Evolutionary conservation across 2,113 vertebrate species (phyloP).

Genomic region (Notarius lentiginosus): DNA sequence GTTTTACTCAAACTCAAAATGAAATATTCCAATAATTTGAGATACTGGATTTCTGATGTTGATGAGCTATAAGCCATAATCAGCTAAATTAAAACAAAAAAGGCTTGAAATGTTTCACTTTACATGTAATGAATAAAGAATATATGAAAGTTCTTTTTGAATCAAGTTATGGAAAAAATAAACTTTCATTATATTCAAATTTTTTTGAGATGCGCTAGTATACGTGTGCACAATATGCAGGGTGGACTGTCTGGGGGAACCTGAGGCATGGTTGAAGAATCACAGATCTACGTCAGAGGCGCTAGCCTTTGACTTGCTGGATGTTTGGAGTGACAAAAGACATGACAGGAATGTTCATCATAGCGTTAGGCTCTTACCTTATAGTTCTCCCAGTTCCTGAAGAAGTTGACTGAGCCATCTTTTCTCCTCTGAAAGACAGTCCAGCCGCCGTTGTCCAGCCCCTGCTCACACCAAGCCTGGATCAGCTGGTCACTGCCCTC

Average conservation of each 20-base stretch:
- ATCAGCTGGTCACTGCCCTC: conserved; percentile 79
- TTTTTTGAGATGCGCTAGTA: too few relatives aligned
- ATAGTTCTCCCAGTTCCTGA: conserved; percentile 98
- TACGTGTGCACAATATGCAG: not conserved
- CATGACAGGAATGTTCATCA: too few relatives aligned
- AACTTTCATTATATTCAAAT: too few relatives aligned
- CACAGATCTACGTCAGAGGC: not conserved
- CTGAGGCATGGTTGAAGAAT: not conserved
- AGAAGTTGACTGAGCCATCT: conserved; percentile 97
- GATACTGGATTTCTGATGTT: too few relatives aligned
- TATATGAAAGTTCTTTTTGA: too few relatives aligned
- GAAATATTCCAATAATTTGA: too few relatives aligned
- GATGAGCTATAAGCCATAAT: too few relatives aligned
- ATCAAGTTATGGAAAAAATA: too few relatives aligned
- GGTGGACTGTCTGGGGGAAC: not conserved
- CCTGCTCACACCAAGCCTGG: conserved; percentile 95
- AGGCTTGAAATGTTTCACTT: too few relatives aligned
- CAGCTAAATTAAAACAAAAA: too few relatives aligned
- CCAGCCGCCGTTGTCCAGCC: conserved; percentile 94
- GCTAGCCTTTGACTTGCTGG: not conserved
- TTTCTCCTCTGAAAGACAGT: conserved; percentile 92
- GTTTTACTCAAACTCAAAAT: too few relatives aligned
- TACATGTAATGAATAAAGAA: too few relatives aligned
- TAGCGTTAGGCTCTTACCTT: conserved; percentile 75
- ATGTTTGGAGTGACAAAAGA: not conserved